Evolutionary conservation across 2,888 invertebrate species (phyloP).

Genomic region (Macrophya annulata): DNA sequence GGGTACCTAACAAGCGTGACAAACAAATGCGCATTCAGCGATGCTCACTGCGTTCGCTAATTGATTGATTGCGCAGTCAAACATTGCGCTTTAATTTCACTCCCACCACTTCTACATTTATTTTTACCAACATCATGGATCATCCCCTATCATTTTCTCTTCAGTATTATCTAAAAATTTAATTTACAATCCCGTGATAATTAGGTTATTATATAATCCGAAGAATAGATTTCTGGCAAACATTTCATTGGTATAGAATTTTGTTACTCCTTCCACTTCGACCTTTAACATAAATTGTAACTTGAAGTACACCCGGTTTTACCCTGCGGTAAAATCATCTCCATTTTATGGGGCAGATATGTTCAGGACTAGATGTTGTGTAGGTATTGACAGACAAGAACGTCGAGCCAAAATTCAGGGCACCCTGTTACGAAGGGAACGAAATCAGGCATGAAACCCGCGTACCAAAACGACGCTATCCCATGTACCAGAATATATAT

Average conservation of each 20-base stretch:
- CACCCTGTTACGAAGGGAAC: slow-evolving; percentile 64
- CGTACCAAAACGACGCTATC: slow-evolving; percentile 11
- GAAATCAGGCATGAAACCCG: slow-evolving; percentile 68
- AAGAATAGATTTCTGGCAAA: too few species aligned
- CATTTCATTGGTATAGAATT: not conserved
- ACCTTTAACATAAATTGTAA: not conserved
- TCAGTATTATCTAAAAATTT: not conserved
- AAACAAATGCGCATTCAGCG: slow-evolving; percentile 73
- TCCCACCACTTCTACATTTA: not conserved
- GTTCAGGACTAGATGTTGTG: not conserved
- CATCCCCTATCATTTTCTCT: not conserved
- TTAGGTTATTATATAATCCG: too few species aligned
- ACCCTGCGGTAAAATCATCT: slow-evolving; percentile 44
- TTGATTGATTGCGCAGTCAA: slow-evolving; percentile 74
- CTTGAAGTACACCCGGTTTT: not conserved
- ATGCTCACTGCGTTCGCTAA: slow-evolving; percentile 70
- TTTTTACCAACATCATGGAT: not conserved
- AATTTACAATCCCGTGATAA: too few species aligned
- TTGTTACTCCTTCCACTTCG: not conserved
- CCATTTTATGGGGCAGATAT: slow-evolving; percentile 25
- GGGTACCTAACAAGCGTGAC: slow-evolving; percentile 72
- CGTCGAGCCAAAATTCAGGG: slow-evolving; percentile 64
- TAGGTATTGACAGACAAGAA: slow-evolving; percentile 11
- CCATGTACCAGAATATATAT: slow-evolving; percentile 30
- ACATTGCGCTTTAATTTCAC: slow-evolving; percentile 63